phyloP scores from a whole-genome alignment of 1,140 invertebrate species.

The Drosophila navojoa region DNA sequence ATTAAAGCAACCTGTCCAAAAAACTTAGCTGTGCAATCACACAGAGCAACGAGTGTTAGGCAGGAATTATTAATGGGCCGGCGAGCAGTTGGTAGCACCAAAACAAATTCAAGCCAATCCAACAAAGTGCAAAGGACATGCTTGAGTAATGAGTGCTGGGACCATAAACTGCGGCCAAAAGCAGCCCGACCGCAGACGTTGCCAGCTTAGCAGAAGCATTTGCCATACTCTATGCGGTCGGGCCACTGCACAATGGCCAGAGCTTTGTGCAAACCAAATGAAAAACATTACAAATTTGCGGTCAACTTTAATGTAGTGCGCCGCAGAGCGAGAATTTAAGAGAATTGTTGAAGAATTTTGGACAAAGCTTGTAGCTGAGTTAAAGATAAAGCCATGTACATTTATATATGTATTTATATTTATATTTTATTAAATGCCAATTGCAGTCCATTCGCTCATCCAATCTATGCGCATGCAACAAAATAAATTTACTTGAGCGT shows the following conservation, averaged over 20 bases:
- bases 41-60: conserved; percentile 5
- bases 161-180: conserved; percentile 48
- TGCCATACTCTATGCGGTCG: conserved; percentile 36
- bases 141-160: conserved; percentile 43
- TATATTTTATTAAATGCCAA: conserved; percentile 17
- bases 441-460: conserved; percentile 21
- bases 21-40: conserved; percentile 21
- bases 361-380: neutral
- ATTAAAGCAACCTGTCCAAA: conserved; percentile 30
- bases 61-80: conserved; percentile 42
- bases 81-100: neutral
- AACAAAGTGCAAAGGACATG: conserved; percentile 40
- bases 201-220: conserved; percentile 28
- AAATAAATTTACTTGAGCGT: conserved; percentile 54
- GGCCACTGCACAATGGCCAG: conserved; percentile 16
- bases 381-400: neutral
- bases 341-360: neutral
- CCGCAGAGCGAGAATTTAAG: neutral
- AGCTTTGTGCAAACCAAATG: conserved; percentile 46
- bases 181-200: conserved; percentile 55
- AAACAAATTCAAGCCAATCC: conserved; percentile 35
- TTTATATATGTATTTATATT: conserved; percentile 5
- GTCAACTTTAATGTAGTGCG: conserved; percentile 46
- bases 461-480: conserved; percentile 24
- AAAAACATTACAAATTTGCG: conserved; percentile 58